Evolutionary conservation across 2,113 vertebrate genomes (phyloP), one percentile per base, ranked within the genome.

Genomic region (Scomber japonicus): DNA sequence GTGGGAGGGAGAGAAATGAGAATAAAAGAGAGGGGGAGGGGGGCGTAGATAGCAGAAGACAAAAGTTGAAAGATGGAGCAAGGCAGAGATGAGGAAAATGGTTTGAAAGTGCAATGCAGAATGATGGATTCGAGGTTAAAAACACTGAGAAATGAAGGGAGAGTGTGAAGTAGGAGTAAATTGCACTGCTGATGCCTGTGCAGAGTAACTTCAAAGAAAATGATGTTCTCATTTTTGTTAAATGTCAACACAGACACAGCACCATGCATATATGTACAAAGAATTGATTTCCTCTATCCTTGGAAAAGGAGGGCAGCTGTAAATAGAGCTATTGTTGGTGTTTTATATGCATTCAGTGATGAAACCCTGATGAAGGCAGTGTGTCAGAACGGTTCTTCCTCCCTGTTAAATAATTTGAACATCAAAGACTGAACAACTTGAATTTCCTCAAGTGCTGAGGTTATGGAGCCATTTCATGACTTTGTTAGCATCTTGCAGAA

Each of bases 161-260:
- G 30, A 61, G 44, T 64, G 49, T 21, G 15, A 88, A 30, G 63
- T 40, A 66, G 35, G 76, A 61, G 72, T 71, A 35, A 67, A 27
- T 24, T 27, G 44, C 24, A n/a, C n/a, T 12, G 73, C 75, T 77
- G 56, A 70, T 61, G 50, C 45, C 54, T 49, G 53, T 71, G 80
- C 76, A 61, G 67, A 65, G 46, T 54, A 72, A 79, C 63, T 75
- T 84, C 54, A 83, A 78, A 84, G 79, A 5, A 78, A 71, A 76
- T 24, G 19, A 59, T 63, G 66, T 54, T 64, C 57, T 63, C 24
- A 55, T 64, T 80, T 81, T 46, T 62, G 60, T 51, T 63, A 16
- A 65, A 57, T 21, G 17, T 49, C 62, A 75, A 81, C 56, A 61
- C 44, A 66, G 21, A 66, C 63, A 70, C 40, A 62, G 31, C 5